A percentile compares a stretch with the other conserved stretches of the same genome.
These are phyloP conservation scores for Octodonta nipae DNA, from an alignment of 2,888 invertebrate genomes.

Conservation along the genomic window DNA sequence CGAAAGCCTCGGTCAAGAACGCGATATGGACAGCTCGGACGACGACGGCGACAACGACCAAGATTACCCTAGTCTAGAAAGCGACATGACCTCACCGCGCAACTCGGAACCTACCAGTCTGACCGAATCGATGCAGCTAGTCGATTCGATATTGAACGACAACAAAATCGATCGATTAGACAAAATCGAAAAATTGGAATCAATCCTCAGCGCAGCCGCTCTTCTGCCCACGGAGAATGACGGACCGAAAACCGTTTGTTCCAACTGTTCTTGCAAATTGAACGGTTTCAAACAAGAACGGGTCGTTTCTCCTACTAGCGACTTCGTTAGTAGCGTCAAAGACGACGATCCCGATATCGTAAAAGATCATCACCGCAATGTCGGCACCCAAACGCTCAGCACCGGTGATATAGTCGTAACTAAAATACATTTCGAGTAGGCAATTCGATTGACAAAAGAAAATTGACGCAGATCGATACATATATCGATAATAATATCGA, in stretches of 20 bases:
- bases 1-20: conserved; percentile 64
- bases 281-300: conserved; percentile 24
- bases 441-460: conserved; percentile 18
- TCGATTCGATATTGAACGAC: conserved; percentile 73
- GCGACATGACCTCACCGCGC: conserved; percentile 59
- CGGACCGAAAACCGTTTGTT: conserved; percentile 34
- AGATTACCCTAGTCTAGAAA: conserved; percentile 71
- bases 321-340: conserved; percentile 22
- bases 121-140: conserved; percentile 80
- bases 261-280: conserved; percentile 37
- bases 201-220: conserved; percentile 68
- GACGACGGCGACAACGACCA: conserved; percentile 59
- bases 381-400: conserved; percentile 72
- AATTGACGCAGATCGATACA: too few species aligned
- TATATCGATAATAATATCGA: too few species aligned
- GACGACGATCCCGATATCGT: conserved; percentile 32
- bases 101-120: conserved; percentile 69
- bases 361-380: conserved; percentile 40
- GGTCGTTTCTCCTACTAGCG: conserved; percentile 28
- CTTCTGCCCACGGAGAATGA: conserved; percentile 43
- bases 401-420: conserved; percentile 88
- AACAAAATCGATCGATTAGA: conserved; percentile 71
- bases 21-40: conserved; percentile 54
- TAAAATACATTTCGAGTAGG: conserved; percentile 48
- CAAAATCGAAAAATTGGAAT: conserved; percentile 75